Conservation (phyloP, 2,113 vertebrate genomes). For the Heptranchias perlo region DNA sequence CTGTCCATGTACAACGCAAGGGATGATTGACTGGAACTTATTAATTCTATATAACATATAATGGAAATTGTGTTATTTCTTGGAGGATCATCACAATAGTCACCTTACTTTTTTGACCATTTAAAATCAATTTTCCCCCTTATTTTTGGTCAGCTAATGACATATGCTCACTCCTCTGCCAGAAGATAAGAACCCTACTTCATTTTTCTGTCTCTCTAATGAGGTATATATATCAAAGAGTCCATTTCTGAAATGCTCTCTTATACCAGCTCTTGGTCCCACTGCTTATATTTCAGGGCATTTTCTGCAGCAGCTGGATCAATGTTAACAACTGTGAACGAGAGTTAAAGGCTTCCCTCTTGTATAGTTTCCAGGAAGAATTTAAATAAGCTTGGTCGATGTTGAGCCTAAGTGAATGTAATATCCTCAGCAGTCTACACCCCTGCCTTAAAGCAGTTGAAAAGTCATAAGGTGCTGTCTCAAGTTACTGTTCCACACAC, state of each 20-base stretch:
- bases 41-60: background rate
- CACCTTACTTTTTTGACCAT: background rate
- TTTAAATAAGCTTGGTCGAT: background rate
- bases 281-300: background rate
- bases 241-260: background rate
- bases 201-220: background rate
- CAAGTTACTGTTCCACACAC: constrained; percentile 28
- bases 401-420: background rate
- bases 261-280: background rate
- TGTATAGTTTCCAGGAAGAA: background rate
- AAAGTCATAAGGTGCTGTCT: constrained; percentile 21
- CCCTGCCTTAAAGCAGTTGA: constrained; percentile 1
- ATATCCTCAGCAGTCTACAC: background rate
- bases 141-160: background rate
- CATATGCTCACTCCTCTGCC: background rate
- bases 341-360: background rate
- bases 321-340: background rate
- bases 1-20: background rate
- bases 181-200: background rate
- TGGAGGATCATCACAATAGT: background rate
- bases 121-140: background rate
- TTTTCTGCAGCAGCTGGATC: background rate
- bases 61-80: background rate
- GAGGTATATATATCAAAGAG: background rate
- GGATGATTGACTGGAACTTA: background rate